phyloP scores from a whole-genome alignment of 2,888 invertebrate species.

The Cheilosia impressa region DNA sequence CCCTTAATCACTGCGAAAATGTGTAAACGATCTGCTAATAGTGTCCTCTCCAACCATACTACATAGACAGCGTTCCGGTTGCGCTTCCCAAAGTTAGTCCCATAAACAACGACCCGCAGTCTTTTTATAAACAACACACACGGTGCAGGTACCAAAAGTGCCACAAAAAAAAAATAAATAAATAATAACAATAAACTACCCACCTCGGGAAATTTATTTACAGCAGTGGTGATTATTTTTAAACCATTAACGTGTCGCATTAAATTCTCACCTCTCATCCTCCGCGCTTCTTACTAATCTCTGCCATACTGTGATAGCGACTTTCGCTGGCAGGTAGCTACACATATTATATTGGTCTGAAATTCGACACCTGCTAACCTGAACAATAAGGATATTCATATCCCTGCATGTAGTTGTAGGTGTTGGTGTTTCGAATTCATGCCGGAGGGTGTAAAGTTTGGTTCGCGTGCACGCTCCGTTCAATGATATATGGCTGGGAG shows the following conservation, averaged over 20 bases:
- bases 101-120: conserved; percentile 13
- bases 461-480: conserved; percentile 20
- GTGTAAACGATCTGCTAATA: conserved; percentile 51
- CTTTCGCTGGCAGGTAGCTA: neutral
- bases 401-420: conserved; percentile 8
- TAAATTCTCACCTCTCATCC: conserved; percentile 13
- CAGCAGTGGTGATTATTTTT: conserved; percentile 44
- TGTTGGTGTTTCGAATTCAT: conserved; percentile 3
- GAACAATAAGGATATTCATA: conserved; percentile 40
- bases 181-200: neutral
- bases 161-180: too few species aligned
- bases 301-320: neutral
- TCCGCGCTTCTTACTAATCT: neutral
- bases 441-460: conserved; percentile 7
- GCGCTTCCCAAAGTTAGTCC: conserved; percentile 3
- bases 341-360: conserved; percentile 1
- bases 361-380: conserved; percentile 50
- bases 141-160: neutral
- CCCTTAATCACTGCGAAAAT: conserved; percentile 29
- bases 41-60: neutral
- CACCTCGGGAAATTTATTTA: neutral
- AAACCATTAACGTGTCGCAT: conserved; percentile 49
- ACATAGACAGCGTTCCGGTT: neutral
- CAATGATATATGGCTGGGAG: conserved; percentile 25
- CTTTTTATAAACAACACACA: conserved; percentile 4